Percentiles rank a stretch among this genome's conserved stretches.
Conservation (phyloP, 2,888 invertebrate genomes). For the Amphipyra berbera region DNA sequence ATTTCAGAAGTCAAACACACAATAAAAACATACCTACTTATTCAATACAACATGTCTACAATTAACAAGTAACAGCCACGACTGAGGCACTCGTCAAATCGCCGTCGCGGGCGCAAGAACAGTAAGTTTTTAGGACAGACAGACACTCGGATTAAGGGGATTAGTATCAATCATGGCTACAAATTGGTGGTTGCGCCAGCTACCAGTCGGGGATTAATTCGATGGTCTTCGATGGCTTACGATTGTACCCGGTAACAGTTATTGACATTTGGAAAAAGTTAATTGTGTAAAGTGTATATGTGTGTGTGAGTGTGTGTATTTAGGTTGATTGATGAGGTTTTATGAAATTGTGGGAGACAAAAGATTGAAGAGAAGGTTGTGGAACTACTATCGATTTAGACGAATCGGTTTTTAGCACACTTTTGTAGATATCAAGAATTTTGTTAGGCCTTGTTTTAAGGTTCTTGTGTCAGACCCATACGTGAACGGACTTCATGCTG, state of each 20-base stretch:
- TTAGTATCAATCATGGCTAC: slow-evolving; percentile 86
- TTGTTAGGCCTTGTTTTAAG: too few relatives aligned
- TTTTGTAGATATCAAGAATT: too few relatives aligned
- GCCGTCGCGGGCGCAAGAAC: slow-evolving; percentile 52
- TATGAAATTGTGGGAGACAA: slow-evolving; percentile 53
- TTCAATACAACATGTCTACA: slow-evolving; percentile 32
- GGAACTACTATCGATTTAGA: not conserved
- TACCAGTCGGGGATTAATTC: slow-evolving; percentile 70
- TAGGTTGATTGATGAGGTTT: slow-evolving; percentile 53
- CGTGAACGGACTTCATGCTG: too few relatives aligned
- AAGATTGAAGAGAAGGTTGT: slow-evolving; percentile 20
- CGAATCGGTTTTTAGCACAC: too few relatives aligned
- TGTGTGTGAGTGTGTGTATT: slow-evolving; percentile 14
- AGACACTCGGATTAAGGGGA: slow-evolving; percentile 79
- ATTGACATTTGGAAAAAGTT: slow-evolving; percentile 62
- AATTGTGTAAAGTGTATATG: slow-evolving; percentile 40
- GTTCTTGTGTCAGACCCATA: too few relatives aligned
- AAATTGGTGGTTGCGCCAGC: slow-evolving; percentile 83
- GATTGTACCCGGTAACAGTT: slow-evolving; percentile 58
- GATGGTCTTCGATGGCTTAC: slow-evolving; percentile 45
- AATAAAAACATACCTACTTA: slow-evolving; percentile 13
- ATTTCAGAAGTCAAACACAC: slow-evolving; percentile 22
- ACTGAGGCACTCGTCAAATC: slow-evolving; percentile 46
- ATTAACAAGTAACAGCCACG: slow-evolving; percentile 43
- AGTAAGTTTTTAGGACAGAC: slow-evolving; percentile 74